Evolutionary conservation across 1,140 invertebrate species (phyloP).

Genomic region (Aphelenchoides besseyi): DNA sequence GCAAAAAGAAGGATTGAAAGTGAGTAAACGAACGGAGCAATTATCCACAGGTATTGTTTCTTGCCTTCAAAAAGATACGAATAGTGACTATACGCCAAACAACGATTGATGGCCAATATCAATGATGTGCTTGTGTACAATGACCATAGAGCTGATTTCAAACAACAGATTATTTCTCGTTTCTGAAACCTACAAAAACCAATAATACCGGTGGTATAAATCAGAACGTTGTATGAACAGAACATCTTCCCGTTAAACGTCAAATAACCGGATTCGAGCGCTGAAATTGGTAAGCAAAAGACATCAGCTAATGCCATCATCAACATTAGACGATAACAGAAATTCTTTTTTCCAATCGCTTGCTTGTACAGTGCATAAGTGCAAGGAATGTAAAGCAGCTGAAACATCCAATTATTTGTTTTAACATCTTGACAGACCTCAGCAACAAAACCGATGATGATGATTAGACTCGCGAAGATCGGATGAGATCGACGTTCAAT

Average conservation of each 20-base stretch:
- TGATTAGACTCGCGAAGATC: background rate
- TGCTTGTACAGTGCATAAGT: conserved; percentile 5
- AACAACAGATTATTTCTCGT: background rate
- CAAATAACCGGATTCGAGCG: background rate
- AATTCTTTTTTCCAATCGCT: background rate
- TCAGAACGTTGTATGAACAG: background rate
- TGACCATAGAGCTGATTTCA: background rate
- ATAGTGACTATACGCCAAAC: background rate
- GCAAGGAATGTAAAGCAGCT: conserved; percentile 3
- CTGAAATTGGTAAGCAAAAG: background rate
- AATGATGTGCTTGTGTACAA: background rate
- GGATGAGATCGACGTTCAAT: background rate
- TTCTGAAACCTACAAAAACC: conserved; percentile 6
- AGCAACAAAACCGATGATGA: background rate
- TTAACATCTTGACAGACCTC: background rate
- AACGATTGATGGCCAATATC: background rate
- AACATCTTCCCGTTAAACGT: background rate
- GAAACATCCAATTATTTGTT: background rate
- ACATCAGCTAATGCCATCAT: conserved; percentile 12
- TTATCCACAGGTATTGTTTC: background rate
- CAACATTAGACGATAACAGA: conserved; percentile 8
- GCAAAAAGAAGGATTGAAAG: background rate
- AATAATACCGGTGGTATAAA: conserved; percentile 11
- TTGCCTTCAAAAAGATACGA: background rate
- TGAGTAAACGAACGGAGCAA: background rate